A percentile compares a stretch with the other conserved stretches of the same genome.
Conservation (phyloP, 1,140 invertebrate species). For the Scaptodrosophila lebanonensis region DNA sequence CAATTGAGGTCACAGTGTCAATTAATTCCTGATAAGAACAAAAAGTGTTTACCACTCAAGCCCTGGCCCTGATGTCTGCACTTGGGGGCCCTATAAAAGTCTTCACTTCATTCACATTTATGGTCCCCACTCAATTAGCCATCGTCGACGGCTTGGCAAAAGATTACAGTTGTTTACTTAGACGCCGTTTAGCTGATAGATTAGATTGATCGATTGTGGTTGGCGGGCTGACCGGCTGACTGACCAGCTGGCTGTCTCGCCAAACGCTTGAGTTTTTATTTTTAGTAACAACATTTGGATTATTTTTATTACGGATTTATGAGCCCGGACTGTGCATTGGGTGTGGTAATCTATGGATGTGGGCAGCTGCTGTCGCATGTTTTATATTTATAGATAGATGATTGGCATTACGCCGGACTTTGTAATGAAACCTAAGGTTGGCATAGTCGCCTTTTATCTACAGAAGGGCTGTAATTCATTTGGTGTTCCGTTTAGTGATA, state of each 20-base stretch:
- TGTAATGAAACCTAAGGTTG: too few relatives aligned
- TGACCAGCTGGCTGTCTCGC: slow-evolving; percentile 36
- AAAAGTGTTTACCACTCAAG: slow-evolving; percentile 13
- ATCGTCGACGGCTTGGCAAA: slow-evolving; percentile 12
- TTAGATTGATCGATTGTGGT: slow-evolving; percentile 48
- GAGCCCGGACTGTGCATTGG: too few relatives aligned
- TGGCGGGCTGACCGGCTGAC: too few relatives aligned
- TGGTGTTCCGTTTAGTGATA: too few relatives aligned
- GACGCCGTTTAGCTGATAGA: slow-evolving; percentile 60
- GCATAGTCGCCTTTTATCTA: too few relatives aligned
- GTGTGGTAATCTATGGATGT: slow-evolving; percentile 32
- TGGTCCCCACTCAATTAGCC: slow-evolving; percentile 38
- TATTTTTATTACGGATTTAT: slow-evolving; percentile 56
- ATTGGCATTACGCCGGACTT: too few relatives aligned
- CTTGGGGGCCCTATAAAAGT: slow-evolving; percentile 5
- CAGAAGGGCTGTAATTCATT: too few relatives aligned
- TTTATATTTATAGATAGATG: too few relatives aligned
- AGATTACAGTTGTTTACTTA: slow-evolving; percentile 58
- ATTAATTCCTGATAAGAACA: slow-evolving; percentile 42
- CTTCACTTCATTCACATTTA: too few relatives aligned
- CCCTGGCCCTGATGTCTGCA: slow-evolving; percentile 2
- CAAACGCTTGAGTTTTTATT: slow-evolving; percentile 68
- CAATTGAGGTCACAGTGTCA: slow-evolving; percentile 59
- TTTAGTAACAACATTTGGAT: slow-evolving; percentile 61
- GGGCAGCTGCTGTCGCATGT: slow-evolving; percentile 2